These are phyloP conservation scores for Littorina saxatilis DNA, from an alignment of 1,140 invertebrate genomes.

Conservation along the genomic window DNA sequence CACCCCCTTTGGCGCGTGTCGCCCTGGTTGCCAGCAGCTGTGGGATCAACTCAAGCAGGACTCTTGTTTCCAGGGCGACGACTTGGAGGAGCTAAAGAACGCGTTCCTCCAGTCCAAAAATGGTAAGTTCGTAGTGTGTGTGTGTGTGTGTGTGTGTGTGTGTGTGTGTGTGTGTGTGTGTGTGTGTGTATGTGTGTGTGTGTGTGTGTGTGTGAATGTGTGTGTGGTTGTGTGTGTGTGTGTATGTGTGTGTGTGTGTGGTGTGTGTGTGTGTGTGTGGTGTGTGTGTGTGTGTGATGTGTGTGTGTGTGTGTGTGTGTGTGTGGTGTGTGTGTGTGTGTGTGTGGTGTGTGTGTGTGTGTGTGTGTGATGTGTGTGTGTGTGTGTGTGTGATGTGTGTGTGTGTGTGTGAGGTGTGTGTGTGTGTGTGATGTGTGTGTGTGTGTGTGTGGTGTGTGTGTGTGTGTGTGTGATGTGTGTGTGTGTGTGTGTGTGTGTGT, in stretches of 20 bases:
- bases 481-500: slow-evolving; percentile 1
- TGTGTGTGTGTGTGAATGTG: neutral
- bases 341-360: too few species aligned
- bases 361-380: too few species aligned
- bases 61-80: neutral
- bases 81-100: neutral
- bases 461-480: neutral
- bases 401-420: too few species aligned
- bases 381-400: too few species aligned
- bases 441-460: neutral
- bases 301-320: too few species aligned
- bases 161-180: neutral
- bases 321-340: too few species aligned
- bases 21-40: neutral
- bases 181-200: neutral
- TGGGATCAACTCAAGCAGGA: neutral
- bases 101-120: neutral
- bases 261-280: too few species aligned
- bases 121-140: neutral
- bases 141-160: neutral
- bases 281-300: too few species aligned
- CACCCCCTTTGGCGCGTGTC: neutral
- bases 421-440: too few species aligned
- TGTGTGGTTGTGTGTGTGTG: too few species aligned
- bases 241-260: too few species aligned